Evolutionary conservation across 2,113 vertebrate genomes (phyloP).

Genomic region (Xerus inauris): DNA sequence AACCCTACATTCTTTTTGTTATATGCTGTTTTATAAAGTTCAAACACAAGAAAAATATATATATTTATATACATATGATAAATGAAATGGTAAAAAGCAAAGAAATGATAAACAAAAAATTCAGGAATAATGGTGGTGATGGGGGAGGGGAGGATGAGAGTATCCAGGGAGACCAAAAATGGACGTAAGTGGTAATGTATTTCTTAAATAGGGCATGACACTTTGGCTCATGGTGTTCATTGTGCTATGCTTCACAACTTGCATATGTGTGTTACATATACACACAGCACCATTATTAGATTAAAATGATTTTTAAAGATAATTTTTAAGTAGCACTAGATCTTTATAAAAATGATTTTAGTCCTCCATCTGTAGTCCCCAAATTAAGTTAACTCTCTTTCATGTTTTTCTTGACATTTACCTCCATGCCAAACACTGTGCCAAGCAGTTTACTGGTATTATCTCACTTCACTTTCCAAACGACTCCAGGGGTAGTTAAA

Average conservation of each 20-base stretch:
- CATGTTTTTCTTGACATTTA: neutral
- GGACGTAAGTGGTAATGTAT: neutral
- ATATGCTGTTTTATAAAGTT: neutral
- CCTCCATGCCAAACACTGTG: neutral
- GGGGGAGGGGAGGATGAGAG: neutral
- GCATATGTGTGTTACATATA: too few species aligned
- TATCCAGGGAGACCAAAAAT: neutral
- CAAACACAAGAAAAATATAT: neutral
- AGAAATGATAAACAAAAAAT: neutral
- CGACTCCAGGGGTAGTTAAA: neutral
- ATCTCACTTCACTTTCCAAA: neutral
- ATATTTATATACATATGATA: too few species aligned
- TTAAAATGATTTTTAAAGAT: too few species aligned
- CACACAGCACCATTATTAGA: too few species aligned
- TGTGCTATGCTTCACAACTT: neutral
- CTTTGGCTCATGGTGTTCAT: neutral
- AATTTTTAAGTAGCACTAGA: neutral
- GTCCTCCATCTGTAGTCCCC: neutral
- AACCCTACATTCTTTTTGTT: neutral
- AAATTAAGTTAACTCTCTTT: neutral
- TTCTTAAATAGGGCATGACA: neutral
- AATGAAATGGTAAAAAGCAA: neutral
- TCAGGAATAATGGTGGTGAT: neutral
- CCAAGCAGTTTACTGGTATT: neutral
- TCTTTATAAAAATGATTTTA: neutral